Evolutionary conservation across 2,113 vertebrate species (phyloP).

Genomic region (Piprites chloris): DNA sequence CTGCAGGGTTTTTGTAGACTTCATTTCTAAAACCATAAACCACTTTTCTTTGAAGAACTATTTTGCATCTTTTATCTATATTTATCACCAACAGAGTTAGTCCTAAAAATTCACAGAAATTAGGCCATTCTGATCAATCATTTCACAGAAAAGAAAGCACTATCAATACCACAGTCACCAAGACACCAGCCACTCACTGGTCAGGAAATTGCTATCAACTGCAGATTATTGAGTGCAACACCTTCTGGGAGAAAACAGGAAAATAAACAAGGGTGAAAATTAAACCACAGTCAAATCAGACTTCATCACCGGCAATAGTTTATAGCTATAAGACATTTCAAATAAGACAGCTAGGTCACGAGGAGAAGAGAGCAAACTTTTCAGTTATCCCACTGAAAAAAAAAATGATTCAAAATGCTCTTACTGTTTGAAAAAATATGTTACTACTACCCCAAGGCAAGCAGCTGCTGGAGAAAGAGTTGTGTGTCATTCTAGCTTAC

Average conservation of each 20-base stretch:
- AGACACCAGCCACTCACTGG: conserved; percentile 4
- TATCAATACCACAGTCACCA: background rate
- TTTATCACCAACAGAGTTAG: background rate
- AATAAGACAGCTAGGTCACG: background rate
- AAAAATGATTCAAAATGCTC: background rate
- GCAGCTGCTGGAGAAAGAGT: background rate
- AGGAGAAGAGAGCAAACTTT: background rate
- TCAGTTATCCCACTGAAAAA: background rate
- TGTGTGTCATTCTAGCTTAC: background rate
- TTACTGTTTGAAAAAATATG: background rate
- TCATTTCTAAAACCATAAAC: background rate
- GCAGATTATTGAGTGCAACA: conserved; percentile 40
- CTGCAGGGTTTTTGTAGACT: background rate
- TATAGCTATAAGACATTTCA: background rate
- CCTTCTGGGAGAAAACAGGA: background rate
- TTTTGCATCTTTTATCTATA: background rate
- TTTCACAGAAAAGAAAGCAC: background rate
- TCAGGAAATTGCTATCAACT: conserved; percentile 46
- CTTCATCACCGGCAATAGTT: background rate
- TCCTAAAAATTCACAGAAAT: background rate
- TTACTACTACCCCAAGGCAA: background rate
- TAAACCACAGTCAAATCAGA: background rate
- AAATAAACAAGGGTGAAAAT: conserved; percentile 42
- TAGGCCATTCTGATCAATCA: background rate
- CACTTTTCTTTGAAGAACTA: background rate